Percentiles rank a stretch among this genome's conserved stretches.
Evolutionary conservation across 2,113 vertebrate species (phyloP).

Genomic region (Pitta sordida): DNA sequence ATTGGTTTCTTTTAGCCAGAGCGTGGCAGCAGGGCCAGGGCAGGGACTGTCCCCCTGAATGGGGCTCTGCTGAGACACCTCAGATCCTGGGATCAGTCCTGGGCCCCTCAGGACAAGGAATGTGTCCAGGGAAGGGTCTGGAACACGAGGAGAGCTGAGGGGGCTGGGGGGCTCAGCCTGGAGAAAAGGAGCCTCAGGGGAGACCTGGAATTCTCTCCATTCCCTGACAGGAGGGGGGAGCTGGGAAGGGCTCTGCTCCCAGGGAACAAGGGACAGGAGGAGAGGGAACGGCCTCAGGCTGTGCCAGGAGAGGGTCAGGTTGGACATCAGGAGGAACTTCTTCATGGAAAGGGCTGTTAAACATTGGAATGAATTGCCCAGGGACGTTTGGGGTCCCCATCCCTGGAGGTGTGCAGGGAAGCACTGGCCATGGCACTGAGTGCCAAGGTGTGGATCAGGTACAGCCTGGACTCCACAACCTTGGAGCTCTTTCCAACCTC

Average conservation of each 20-base stretch:
- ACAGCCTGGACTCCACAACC: background rate
- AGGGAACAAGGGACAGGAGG: background rate
- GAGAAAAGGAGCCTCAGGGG: background rate
- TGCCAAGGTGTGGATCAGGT: background rate
- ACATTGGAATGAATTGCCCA: rapidly evolving
- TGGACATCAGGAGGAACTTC: background rate
- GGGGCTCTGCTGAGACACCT: background rate
- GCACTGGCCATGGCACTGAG: rapidly evolving
- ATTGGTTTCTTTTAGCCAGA: background rate
- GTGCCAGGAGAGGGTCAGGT: background rate
- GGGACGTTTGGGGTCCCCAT: too few relatives aligned
- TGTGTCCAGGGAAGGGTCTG: rapidly evolving
- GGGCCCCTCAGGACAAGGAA: background rate
- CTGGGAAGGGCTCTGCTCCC: background rate
- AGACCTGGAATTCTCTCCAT: background rate
- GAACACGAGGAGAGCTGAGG: background rate
- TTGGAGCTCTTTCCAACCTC: background rate
- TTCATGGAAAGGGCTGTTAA: rapidly evolving
- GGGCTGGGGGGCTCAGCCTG: background rate
- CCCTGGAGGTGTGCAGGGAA: background rate
- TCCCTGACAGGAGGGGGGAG: background rate
- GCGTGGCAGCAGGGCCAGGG: background rate
- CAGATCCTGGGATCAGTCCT: background rate
- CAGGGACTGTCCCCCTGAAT: background rate
- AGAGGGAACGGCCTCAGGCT: background rate